Evolutionary conservation across 2,797 vertebrate genomes (phyloP).

Genomic region (Sciaenops ocellatus): DNA sequence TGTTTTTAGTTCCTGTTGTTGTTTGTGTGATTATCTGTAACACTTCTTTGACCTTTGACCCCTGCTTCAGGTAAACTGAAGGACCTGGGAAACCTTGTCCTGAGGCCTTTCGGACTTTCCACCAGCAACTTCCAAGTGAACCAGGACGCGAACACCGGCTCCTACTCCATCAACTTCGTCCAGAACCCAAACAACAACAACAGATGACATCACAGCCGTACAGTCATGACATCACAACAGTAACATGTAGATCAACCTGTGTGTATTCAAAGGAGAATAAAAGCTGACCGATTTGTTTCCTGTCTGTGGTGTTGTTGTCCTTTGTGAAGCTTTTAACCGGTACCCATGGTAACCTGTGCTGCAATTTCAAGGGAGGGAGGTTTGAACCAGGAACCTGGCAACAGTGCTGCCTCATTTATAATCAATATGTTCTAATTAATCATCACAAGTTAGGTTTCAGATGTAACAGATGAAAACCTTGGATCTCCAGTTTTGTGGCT

Average conservation of each 20-base stretch:
- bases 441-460: no score
- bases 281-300: not conserved
- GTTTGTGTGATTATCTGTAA: not conserved
- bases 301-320: not conserved
- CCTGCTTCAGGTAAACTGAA: slow-evolving; percentile 91
- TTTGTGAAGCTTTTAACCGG: not conserved
- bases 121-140: slow-evolving; percentile 97
- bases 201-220: slow-evolving; percentile 35
- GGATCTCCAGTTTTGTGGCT: no score
- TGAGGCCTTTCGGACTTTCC: slow-evolving; percentile 97
- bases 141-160: slow-evolving; percentile 91
- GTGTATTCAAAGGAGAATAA: slow-evolving; percentile 18
- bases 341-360: not conserved
- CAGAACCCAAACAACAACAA: slow-evolving; percentile 89
- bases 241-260: not conserved
- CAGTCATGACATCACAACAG: not conserved
- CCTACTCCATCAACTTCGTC: slow-evolving; percentile 96
- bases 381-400: no score
- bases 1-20: not conserved
- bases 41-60: not conserved
- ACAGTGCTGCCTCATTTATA: no score
- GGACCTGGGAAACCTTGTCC: slow-evolving; percentile 95
- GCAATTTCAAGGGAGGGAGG: not conserved
- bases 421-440: no score
- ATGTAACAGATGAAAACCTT: no score